Base-by-base conservation (phyloP, 1,140 invertebrate species). In the Goniozus legneri region DNA sequence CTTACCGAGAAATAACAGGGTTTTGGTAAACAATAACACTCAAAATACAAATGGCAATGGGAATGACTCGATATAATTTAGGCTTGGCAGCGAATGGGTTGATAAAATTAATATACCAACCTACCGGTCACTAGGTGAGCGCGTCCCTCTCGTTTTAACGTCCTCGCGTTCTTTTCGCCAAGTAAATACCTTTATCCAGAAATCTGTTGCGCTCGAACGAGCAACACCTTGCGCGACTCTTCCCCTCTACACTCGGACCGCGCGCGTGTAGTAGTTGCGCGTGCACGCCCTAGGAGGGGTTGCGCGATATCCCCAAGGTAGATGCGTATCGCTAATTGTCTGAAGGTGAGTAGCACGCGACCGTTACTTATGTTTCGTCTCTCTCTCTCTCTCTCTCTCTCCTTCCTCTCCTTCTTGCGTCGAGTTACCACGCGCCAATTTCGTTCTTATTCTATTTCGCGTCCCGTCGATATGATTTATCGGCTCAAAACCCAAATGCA, bases 311-410 rank as follows among this genome's bases (percentile, higher is more conserved):
- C 15, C 35, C 20, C 12, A 36, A 35, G 50, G 13, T 12, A 60
- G 60, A 62, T 62, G 39, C 15, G 44, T 61, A 63, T 63, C 60
- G 32, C 30, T 61, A 63, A 63, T 59, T 54, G 46, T 63, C 58
- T 47, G 27, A 50, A 55, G 49, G 48, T 38, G 37, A 54, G 41
- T 51, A 41, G 47, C 52, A 47, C 40, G 51, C 47, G 52, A 58
- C 56, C 60, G 60, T 62, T 63, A 56, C 30, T 15, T 30, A 19
- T 16, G 21, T 15, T 34, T 37, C 7, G 1, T 13, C 19, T 2
- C 14, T 36, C 20, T 45, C 15, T 41, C 21, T 16, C 3, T 42
- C 14, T 18, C 18, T 24, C 19, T 37, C 13, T 21, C n/a, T 22
- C 20, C 22, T 39, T 4, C 8, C 20, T 39, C 37, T 27, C 20